Base-by-base conservation (phyloP, 1,140 invertebrate species). In the Diachasma alloeum region DNA sequence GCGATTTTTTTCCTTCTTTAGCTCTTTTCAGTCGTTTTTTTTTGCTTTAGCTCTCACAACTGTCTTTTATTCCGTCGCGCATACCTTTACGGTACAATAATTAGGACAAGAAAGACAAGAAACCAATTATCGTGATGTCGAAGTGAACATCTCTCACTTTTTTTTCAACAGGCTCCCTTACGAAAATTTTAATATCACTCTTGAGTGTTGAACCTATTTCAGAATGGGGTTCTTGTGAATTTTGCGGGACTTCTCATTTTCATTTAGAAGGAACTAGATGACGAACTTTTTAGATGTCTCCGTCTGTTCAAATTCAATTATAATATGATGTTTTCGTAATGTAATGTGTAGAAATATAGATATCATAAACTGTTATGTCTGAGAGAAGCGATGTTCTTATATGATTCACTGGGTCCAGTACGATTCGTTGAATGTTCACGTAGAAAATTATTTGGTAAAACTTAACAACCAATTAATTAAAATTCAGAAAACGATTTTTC, bases 101-200 rank as follows among this genome's bases (percentile, higher is more conserved):
- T 77, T 77, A 72, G 75, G 70, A 77, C 69, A 72, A 77, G 70
- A 69, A 74, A 73, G 71, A 69, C 39, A 77, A 37, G 63, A 77
- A 77, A 73, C 42, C 70, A 77, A 77, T 77, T 77, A 77, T 77
- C 59, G 71, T 77, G 53, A 63, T 68, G 68, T 77, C 63, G 70
- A 77, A 77, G 42, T 59, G 36, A 73, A 63, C 53, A 77, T 67
- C 39, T 44, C 63, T 66, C 36, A 46, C 44, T 66, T 48, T 67
- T 74, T 66, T 66, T 73, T 42, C 24, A 22, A 11, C 56, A 37
- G 19, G 24, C 46, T 31, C 9, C 15, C n/a, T 59, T 44, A 48
- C 17, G 56, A 74, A 74, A 48, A 46, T 42, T 36, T 63, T 42
- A 36, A 39, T 74, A 37, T 36, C 56, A 22, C 36, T 63, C 36